Base-by-base conservation (phyloP, 2,888 invertebrate genomes). In the Fissipunctia ypsillon region DNA sequence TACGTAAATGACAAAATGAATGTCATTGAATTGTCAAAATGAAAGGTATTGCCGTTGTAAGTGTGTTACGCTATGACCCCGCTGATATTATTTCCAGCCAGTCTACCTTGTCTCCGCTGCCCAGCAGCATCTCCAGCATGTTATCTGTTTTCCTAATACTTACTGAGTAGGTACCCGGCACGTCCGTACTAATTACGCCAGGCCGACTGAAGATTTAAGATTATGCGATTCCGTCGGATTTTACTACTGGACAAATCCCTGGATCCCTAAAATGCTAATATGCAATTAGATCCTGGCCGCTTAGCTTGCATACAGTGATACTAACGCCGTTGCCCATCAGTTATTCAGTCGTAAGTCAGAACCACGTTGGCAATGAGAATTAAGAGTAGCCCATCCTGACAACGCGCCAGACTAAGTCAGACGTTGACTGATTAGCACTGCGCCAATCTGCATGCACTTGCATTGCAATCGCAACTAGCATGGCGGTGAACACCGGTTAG, bases 401-500 rank as follows among this genome's bases (percentile, higher is more conserved):
- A 38, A 22, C 9, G 31, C 38, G n/a, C 7, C 22, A 35, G 41
- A 48, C n/a, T 60, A 45, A 19, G 38, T 45, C 28, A 22, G 45
- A 9, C 45, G 25, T 69, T 78, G 61, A 78, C 56, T 70, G 60
- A 63, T 80, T 73, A 80, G 38, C 48, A 14, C 28, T 60, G 12
- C 7, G n/a, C 16, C 28, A 60, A 70, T 78, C 50, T 78, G 35
- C n/a, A 28, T 50, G 22, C 48, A 45, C 14, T 43, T 52, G 52
- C 28, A 35, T 41, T 50, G 54, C 7, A 50, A 79, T 71, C 2
- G 28, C 12, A 35, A 56, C 35, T 22, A 28, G 14, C 7, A 16
- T 43, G 16, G 16, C 22, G n/a, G 16, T n/a, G 14, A 48, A 31
- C 41, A 9, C 31, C 14, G 38, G 31, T 57, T 70, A 31, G 16